A percentile compares a stretch with the other conserved stretches of the same genome.
Conservation (phyloP, 2,888 invertebrate genomes). For the Habroteleia sp. region DNA sequence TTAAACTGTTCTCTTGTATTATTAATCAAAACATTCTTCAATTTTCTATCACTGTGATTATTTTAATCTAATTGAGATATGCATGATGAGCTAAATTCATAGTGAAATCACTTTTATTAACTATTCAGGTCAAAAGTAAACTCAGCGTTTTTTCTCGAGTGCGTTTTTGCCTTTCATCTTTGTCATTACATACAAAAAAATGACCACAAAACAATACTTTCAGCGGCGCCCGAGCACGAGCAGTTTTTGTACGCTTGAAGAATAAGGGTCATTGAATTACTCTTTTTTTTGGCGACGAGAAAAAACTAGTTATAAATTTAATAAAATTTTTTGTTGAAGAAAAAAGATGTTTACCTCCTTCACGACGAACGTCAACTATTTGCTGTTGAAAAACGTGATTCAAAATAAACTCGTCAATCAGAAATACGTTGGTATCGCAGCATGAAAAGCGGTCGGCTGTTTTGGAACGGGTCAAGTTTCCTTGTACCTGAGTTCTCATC, state of each 20-base stretch:
- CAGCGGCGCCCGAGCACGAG: slow-evolving; percentile 16
- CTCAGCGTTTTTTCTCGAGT: slow-evolving; percentile 9
- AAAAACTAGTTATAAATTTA: slow-evolving; percentile 48
- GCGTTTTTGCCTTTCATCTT: slow-evolving; percentile 47
- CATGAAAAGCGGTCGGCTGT: not conserved
- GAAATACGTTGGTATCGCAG: not conserved
- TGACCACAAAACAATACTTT: slow-evolving; percentile 45
- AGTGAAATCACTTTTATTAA: slow-evolving; percentile 17
- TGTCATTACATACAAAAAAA: slow-evolving; percentile 43
- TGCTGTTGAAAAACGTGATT: slow-evolving; percentile 23
- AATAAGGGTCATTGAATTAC: slow-evolving; percentile 39
- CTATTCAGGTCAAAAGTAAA: slow-evolving; percentile 50
- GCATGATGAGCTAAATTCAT: slow-evolving; percentile 26
- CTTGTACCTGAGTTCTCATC: slow-evolving; percentile 24
- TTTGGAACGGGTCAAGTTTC: slow-evolving; percentile 9
- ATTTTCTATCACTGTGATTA: too few species aligned
- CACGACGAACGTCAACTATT: slow-evolving; percentile 25
- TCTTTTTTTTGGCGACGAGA: slow-evolving; percentile 6
- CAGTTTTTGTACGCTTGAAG: slow-evolving; percentile 35
- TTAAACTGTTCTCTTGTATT: too few species aligned
- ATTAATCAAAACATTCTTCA: too few species aligned
- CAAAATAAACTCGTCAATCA: slow-evolving; percentile 47
- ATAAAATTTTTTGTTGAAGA: slow-evolving; percentile 31
- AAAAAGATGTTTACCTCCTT: slow-evolving; percentile 1
- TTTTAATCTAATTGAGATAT: slow-evolving; percentile 34